Percentiles rank a stretch among this genome's conserved stretches.
phyloP scores from a whole-genome alignment of 2,113 vertebrate species.

The Cyphomyrus discorhynchus region DNA sequence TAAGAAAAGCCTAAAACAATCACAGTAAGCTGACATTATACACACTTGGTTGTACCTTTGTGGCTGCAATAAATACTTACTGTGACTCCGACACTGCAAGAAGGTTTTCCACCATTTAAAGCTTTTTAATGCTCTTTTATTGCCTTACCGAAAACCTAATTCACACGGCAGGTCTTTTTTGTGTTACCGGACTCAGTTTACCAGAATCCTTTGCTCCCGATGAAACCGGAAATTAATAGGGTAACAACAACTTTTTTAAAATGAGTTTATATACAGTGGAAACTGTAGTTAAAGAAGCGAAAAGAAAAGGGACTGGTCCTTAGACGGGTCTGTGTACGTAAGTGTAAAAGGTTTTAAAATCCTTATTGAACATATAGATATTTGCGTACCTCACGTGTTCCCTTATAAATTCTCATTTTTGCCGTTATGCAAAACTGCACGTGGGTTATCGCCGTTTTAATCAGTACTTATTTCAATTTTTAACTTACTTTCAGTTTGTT shows the following conservation, averaged over 20 bases:
- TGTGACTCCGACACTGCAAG: neutral
- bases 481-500: neutral
- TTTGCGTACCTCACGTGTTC: neutral
- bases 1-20: neutral
- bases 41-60: neutral
- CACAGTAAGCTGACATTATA: neutral
- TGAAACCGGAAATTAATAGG: neutral
- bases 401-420: neutral
- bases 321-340: neutral
- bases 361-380: neutral
- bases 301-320: neutral
- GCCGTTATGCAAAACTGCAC: neutral
- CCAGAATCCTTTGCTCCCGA: neutral
- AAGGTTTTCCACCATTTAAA: neutral
- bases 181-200: neutral
- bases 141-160: neutral
- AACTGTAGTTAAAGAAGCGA: neutral
- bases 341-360: neutral
- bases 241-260: neutral
- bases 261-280: neutral
- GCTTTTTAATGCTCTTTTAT: neutral
- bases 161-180: neutral
- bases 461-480: neutral
- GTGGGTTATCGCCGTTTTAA: neutral
- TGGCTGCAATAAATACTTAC: neutral